These are phyloP conservation scores for Lasiurus cinereus DNA, from an alignment of 2,113 vertebrate species.

Conservation along the genomic window DNA sequence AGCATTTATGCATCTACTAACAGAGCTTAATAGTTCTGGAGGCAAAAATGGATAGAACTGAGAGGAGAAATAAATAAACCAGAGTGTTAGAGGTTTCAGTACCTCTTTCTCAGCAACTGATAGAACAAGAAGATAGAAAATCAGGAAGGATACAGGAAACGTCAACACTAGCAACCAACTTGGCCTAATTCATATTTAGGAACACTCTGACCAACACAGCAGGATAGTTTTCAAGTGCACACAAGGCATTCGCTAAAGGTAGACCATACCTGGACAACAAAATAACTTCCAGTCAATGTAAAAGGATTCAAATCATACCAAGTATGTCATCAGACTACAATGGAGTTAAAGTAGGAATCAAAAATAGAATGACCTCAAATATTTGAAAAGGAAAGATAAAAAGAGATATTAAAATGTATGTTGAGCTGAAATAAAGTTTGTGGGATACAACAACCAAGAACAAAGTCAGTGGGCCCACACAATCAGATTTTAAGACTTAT, in stretches of 20 bases:
- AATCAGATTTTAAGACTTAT: background rate
- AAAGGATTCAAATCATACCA: background rate
- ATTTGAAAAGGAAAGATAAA: background rate
- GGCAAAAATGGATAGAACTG: background rate
- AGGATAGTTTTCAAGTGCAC: background rate
- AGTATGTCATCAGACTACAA: background rate
- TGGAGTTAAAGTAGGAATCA: background rate
- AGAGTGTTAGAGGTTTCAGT: background rate
- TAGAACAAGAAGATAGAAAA: background rate
- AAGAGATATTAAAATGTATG: background rate
- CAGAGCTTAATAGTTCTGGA: rapidly evolving
- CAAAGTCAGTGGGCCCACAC: background rate
- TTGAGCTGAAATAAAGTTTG: background rate
- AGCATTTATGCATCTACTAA: rapidly evolving
- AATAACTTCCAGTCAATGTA: background rate
- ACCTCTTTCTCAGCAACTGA: background rate
- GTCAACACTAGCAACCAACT: background rate
- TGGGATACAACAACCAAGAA: background rate
- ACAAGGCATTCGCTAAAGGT: background rate
- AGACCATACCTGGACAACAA: background rate
- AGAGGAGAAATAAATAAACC: background rate
- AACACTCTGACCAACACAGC: background rate
- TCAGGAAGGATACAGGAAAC: background rate
- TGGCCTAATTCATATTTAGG: background rate
- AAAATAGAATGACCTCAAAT: background rate